These are phyloP conservation scores for Gnatocerus cornutus DNA, from an alignment of 2,888 invertebrate genomes.

Conservation along the genomic window DNA sequence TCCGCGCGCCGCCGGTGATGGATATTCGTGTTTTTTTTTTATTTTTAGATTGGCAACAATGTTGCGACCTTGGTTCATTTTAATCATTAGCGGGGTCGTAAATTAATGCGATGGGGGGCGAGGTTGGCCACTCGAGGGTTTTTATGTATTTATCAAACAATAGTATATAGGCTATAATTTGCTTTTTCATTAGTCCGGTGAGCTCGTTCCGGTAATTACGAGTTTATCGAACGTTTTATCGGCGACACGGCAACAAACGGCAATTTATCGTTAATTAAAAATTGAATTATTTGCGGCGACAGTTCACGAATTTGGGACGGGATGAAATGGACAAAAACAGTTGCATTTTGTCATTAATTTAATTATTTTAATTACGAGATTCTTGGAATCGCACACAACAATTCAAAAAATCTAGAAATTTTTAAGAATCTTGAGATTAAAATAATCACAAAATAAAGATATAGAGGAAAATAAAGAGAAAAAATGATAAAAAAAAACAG, in stretches of 20 bases:
- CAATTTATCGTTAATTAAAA: conserved; percentile 46
- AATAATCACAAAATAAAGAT: too few relatives aligned
- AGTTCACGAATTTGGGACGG: conserved; percentile 1
- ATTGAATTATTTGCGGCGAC: conserved; percentile 22
- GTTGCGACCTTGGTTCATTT: conserved; percentile 49
- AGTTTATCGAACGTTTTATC: conserved; percentile 55
- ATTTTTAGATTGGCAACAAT: conserved; percentile 3
- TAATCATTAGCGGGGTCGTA: conserved; percentile 54
- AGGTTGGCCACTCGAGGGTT: conserved; percentile 55
- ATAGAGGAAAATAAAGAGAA: too few relatives aligned
- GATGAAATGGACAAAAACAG: too few relatives aligned
- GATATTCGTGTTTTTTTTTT: conserved; percentile 8
- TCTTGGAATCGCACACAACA: too few relatives aligned
- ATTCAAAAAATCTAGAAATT: too few relatives aligned
- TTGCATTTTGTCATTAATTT: too few relatives aligned
- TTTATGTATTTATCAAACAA: conserved; percentile 58
- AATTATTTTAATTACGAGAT: too few relatives aligned
- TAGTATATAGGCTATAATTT: conserved; percentile 58
- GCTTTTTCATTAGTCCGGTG: conserved; percentile 54
- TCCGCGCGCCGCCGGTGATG: conserved; percentile 18
- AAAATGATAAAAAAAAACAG: too few relatives aligned
- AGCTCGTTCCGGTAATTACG: conserved; percentile 47
- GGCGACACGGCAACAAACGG: conserved; percentile 33
- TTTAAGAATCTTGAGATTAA: too few relatives aligned
- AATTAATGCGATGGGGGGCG: conserved; percentile 53